These are phyloP conservation scores for Marcusenius ussheri DNA, from an alignment of 2,113 vertebrate species.

Conservation along the genomic window DNA sequence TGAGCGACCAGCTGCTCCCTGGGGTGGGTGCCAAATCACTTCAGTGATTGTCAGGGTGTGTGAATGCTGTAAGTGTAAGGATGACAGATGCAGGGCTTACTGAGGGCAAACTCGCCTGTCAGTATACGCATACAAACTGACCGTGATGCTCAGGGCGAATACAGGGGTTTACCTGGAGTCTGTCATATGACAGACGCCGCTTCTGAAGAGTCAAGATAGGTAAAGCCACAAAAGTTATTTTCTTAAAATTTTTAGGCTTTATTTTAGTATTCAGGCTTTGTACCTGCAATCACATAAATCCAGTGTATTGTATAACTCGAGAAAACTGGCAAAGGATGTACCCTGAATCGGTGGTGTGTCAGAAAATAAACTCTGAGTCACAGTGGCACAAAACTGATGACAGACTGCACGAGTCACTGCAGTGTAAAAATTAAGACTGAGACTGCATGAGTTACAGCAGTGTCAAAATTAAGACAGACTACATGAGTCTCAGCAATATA, in stretches of 20 bases:
- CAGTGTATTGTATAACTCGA: not conserved
- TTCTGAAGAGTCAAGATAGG: not conserved
- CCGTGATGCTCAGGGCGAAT: not conserved
- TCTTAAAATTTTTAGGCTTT: not conserved
- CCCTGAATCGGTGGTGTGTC: not conserved
- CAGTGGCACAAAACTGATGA: not conserved
- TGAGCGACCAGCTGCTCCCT: not conserved
- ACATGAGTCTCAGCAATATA: not conserved
- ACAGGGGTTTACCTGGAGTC: not conserved
- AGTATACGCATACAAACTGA: not conserved
- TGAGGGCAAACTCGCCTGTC: not conserved
- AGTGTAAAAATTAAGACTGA: not conserved
- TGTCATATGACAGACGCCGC: not conserved
- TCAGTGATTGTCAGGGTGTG: not conserved
- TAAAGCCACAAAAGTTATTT: not conserved
- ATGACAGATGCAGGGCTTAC: not conserved
- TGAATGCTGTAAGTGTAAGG: not conserved
- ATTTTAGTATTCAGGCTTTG: not conserved
- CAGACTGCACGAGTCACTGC: not conserved
- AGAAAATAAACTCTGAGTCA: not conserved
- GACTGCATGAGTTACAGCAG: not conserved
- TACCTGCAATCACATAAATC: not conserved
- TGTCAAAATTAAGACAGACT: not conserved
- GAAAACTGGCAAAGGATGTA: not conserved
- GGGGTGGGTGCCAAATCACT: not conserved